Base-by-base conservation (phyloP, 2,113 vertebrate genomes). In the Charina bottae region DNA sequence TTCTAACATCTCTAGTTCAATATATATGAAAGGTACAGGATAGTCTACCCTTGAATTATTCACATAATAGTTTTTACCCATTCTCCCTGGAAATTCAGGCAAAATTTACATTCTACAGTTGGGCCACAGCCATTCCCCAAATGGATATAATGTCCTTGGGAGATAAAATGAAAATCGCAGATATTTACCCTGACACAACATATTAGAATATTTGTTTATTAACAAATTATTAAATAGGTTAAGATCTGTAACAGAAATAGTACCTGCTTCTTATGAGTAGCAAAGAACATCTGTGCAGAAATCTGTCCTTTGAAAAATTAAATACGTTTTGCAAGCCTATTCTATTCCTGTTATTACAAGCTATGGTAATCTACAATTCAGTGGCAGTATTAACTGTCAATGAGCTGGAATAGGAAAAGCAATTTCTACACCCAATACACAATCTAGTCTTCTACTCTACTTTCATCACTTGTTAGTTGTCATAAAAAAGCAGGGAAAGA, bases 201-300 rank as follows among this genome's bases (percentile, higher is more conserved):
- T 83, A 90, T 42, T 91, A 90, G 24, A 33, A 9, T 84, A 91
- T 91, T 91, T 96, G 83, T 13, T 87, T 89, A 93, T 42, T 7
- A 90, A 64, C 19, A 85, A 24, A 55, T 54, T 78, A 78, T 17
- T 54, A 59, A 0, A 83, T 62, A 33, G 78, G 46, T 9, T 83
- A 42, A 54, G 53, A 15, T 24, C n/a, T 42, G 2, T 21, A n/a
- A 72, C 6, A 86, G 15, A 58, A 83, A 68, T 19, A 87, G 53
- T 33, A 1, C 23, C 1, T 68, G 13, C 55, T 19, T n/a, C 17
- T 91, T 53, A 37, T 49, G 24, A 72, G 4, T 4, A 86, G 12
- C 12, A 87, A 87, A 88, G 58, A 88, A 1, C 3, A 8, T 53
- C 37, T 88, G 6, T 2, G 4, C 5, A 87, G 7, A n/a, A n/a